phyloP scores from a whole-genome alignment of 2,797 vertebrate species.

The Sebastes trivittatus region DNA sequence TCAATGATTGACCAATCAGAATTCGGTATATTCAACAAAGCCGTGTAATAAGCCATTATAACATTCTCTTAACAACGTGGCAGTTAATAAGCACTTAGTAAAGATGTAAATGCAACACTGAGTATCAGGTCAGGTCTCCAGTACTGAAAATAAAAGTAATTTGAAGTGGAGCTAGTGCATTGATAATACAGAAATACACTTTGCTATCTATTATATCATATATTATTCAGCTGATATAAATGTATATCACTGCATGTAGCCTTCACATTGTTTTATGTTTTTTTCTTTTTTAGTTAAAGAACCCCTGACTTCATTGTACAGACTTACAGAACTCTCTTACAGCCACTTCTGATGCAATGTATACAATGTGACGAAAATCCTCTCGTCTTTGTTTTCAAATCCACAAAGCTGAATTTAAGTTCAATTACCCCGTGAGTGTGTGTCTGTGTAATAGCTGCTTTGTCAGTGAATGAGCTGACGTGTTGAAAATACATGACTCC shows the following conservation, averaged over 20 bases:
- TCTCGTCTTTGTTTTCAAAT: background rate
- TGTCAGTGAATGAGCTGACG: conserved; percentile 57
- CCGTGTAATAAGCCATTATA: background rate
- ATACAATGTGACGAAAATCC: background rate
- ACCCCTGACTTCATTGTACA: background rate
- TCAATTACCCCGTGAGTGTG: background rate
- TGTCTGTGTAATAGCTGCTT: conserved; percentile 40
- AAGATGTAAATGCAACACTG: background rate
- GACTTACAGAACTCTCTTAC: background rate
- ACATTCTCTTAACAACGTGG: background rate
- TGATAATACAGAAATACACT: background rate
- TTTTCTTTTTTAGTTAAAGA: background rate
- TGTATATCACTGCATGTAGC: background rate
- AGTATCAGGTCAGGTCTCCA: background rate
- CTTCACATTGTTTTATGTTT: background rate
- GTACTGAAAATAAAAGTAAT: background rate
- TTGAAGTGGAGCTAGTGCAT: background rate
- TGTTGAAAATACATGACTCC: conserved; percentile 60
- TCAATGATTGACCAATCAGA: too few relatives aligned
- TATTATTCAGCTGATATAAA: background rate
- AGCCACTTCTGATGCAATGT: background rate
- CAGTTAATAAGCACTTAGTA: background rate
- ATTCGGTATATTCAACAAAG: too few relatives aligned
- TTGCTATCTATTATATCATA: background rate
- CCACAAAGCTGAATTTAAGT: background rate